Conservation (phyloP, 1,140 invertebrate genomes). For the Olivierus martensii region DNA sequence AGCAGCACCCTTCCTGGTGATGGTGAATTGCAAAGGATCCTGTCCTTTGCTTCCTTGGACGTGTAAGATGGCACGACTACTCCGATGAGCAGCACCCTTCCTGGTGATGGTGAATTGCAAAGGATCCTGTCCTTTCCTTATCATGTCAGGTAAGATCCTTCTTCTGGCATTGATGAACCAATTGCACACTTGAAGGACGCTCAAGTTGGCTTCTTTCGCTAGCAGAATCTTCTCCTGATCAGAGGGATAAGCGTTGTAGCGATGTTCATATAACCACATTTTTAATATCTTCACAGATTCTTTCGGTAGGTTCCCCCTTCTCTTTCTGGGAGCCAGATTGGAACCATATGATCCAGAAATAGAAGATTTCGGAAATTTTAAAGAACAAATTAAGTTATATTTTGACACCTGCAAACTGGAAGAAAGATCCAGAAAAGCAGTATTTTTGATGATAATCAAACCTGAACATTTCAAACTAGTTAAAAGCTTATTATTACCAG, state of each 20-base stretch:
- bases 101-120: conserved; percentile 82
- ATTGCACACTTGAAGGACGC: conserved; percentile 77
- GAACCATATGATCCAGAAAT: too few relatives aligned
- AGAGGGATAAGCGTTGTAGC: conserved; percentile 88
- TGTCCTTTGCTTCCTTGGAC: conserved; percentile 32
- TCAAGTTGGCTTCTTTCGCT: conserved; percentile 71
- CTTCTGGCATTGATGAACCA: conserved; percentile 95
- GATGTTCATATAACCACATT: conserved; percentile 80
- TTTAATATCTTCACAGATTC: conserved; percentile 82
- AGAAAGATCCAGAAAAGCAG: too few relatives aligned
- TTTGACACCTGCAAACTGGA: too few relatives aligned
- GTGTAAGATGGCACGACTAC: conserved; percentile 22
- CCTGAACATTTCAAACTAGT: too few relatives aligned
- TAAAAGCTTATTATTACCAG: too few relatives aligned
- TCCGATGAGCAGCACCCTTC: conserved; percentile 33
- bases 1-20: conserved; percentile 52
- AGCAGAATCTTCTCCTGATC: conserved; percentile 76
- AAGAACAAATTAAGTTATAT: too few relatives aligned
- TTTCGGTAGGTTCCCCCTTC: conserved; percentile 82
- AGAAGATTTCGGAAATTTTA: too few relatives aligned
- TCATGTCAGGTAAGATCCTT: conserved; percentile 82
- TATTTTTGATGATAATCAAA: too few relatives aligned
- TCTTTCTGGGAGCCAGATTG: too few relatives aligned
- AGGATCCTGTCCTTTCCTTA: conserved; percentile 76
- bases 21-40: conserved; percentile 81